These are phyloP conservation scores for Ifrita kowaldi DNA, from an alignment of 2,113 vertebrate genomes.

Conservation along the genomic window DNA sequence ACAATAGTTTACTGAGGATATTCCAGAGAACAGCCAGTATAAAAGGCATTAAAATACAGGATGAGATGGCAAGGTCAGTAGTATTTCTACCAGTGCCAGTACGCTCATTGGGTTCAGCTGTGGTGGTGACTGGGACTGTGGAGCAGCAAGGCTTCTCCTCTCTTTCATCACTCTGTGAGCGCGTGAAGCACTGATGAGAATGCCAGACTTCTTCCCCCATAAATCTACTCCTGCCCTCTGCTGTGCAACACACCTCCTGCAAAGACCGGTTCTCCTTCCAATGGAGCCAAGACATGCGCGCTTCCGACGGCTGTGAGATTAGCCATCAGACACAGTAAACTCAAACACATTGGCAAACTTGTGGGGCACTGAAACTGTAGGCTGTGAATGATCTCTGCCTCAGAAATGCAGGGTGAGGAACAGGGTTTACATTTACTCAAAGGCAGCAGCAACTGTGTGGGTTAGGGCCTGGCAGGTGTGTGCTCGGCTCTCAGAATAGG, in stretches of 20 bases:
- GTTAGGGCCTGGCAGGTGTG: too few relatives aligned
- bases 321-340: neutral
- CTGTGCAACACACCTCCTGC: neutral
- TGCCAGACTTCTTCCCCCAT: neutral
- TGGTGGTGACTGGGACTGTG: fast-evolving
- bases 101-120: fast-evolving
- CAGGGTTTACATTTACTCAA: neutral
- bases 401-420: neutral
- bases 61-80: neutral
- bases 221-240: neutral
- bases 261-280: neutral
- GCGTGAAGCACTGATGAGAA: neutral
- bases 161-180: neutral
- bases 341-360: neutral
- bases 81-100: neutral
- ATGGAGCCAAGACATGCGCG: fast-evolving
- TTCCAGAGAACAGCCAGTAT: neutral
- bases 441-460: neutral
- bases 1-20: neutral
- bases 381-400: neutral
- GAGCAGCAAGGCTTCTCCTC: neutral
- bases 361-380: neutral
- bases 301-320: fast-evolving
- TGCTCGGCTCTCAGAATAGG: neutral
- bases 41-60: neutral